Conservation (phyloP, 2,113 vertebrate species). For the Gallinago media region DNA sequence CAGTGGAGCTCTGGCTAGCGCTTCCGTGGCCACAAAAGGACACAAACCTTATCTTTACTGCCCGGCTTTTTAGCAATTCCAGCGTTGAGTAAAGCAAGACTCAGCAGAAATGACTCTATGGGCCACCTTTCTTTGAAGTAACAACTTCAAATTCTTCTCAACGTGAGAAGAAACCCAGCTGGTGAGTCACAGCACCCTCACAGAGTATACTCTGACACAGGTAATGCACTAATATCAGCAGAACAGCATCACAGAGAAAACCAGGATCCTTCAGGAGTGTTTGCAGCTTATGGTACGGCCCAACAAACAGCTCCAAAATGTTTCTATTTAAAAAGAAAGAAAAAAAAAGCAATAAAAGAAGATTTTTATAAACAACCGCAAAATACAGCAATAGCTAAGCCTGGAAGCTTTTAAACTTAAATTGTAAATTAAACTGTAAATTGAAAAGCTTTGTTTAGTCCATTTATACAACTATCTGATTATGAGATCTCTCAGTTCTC, state of each 20-base stretch:
- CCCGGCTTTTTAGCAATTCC: background rate
- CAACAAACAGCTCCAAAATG: background rate
- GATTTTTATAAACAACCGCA: background rate
- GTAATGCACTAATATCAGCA: too few species aligned
- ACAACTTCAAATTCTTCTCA: background rate
- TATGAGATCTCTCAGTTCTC: rapidly evolving
- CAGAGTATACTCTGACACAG: rapidly evolving
- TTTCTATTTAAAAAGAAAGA: background rate
- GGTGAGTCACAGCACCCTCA: rapidly evolving
- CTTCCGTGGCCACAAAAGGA: background rate
- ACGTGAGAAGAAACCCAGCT: rapidly evolving
- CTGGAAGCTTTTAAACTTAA: background rate
- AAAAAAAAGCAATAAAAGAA: background rate
- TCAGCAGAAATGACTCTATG: background rate
- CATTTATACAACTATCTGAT: too few species aligned
- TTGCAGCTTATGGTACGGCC: background rate
- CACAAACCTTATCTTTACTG: background rate
- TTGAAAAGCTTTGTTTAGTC: background rate
- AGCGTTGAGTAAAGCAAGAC: rapidly evolving
- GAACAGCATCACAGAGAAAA: background rate
- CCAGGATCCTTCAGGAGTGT: background rate
- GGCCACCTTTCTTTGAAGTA: rapidly evolving
- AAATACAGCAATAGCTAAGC: background rate
- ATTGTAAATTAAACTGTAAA: background rate
- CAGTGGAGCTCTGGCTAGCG: background rate